phyloP scores from a whole-genome alignment of 2,888 invertebrate genomes.

The Drosophila infuscata region DNA sequence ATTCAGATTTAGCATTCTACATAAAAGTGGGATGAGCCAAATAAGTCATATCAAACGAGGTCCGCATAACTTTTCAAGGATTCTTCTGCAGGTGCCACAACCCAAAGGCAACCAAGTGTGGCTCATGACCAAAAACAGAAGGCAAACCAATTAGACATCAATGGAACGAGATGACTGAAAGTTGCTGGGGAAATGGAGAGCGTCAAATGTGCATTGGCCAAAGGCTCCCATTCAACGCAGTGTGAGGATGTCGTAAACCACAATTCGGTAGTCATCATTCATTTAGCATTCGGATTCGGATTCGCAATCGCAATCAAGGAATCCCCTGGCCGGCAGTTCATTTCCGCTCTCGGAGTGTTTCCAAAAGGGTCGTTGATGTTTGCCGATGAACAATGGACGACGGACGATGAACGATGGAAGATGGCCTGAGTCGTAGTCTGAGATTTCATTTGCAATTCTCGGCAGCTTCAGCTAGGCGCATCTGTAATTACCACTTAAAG shows the following conservation, averaged over 20 bases:
- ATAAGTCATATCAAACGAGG: not conserved
- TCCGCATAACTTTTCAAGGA: not conserved
- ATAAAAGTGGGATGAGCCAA: not conserved
- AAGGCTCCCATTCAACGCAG: constrained; percentile 12
- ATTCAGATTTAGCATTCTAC: not conserved
- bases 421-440: not conserved
- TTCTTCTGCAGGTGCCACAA: not conserved
- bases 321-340: constrained; percentile 56
- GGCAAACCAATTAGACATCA: not conserved
- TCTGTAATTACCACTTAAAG: constrained; percentile 51
- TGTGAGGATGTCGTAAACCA: constrained; percentile 1
- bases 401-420: not conserved
- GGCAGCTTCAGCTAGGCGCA: constrained; percentile 8
- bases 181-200: not conserved
- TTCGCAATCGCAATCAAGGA: constrained; percentile 47
- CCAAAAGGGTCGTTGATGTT: constrained; percentile 29
- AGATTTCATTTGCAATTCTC: constrained; percentile 56
- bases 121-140: constrained; percentile 29
- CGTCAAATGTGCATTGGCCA: not conserved
- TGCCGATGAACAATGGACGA: no score
- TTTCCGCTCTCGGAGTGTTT: constrained; percentile 61
- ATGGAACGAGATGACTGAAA: not conserved
- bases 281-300: constrained; percentile 4
- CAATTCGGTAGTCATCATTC: constrained; percentile 7
- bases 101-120: constrained; percentile 46